These are phyloP conservation scores for Tyto alba DNA, from an alignment of 2,113 vertebrate genomes.

Conservation along the genomic window DNA sequence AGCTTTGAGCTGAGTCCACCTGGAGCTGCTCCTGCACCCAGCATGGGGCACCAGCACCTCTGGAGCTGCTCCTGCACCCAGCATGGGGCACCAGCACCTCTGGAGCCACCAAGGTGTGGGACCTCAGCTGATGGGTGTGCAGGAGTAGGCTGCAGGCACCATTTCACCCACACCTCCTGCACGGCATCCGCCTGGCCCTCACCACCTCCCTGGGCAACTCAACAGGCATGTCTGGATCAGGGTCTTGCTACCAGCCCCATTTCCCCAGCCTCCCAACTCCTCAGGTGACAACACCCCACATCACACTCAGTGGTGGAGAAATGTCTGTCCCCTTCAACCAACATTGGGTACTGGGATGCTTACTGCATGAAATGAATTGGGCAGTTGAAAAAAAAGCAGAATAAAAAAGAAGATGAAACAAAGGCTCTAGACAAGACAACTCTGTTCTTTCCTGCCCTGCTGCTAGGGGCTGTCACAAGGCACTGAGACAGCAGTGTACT, in stretches of 20 bases:
- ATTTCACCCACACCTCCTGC: not conserved
- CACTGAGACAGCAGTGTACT: not conserved
- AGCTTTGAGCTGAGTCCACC: not conserved
- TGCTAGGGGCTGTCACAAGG: not conserved
- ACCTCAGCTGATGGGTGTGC: rapidly evolving
- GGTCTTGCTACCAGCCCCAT: not conserved
- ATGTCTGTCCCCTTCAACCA: not conserved
- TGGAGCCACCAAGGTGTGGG: not conserved
- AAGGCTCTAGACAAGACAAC: not conserved
- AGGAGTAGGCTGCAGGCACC: not conserved
- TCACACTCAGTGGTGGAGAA: not conserved
- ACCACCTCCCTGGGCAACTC: not conserved
- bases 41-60: not conserved
- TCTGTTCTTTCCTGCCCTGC: not conserved
- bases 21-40: not conserved
- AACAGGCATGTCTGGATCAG: rapidly evolving
- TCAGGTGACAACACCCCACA: not conserved
- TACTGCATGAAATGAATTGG: not conserved
- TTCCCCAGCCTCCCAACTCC: not conserved
- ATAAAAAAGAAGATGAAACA: not conserved
- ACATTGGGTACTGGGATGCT: not conserved
- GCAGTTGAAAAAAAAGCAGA: not conserved
- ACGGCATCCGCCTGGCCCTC: not conserved
- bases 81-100: not conserved
- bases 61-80: not conserved